Conservation (phyloP, 2,888 invertebrate species). For the Agriopis marginaria region DNA sequence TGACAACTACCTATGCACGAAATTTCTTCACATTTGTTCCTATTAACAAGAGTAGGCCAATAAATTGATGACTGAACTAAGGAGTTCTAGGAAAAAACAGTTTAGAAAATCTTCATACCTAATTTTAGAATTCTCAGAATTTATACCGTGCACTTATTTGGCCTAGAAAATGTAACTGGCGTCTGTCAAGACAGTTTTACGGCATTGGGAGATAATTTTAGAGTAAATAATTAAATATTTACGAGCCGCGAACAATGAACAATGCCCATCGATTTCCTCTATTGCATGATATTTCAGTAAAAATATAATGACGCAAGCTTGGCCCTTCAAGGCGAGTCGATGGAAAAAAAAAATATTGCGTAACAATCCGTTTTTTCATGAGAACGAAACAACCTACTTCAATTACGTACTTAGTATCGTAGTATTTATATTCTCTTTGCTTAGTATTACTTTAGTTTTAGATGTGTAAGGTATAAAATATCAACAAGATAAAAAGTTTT, state of each 20-base stretch:
- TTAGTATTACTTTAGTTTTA: no score
- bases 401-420: no score
- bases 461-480: no score
- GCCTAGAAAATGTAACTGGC: conserved; percentile 42
- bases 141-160: conserved; percentile 44
- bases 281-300: conserved; percentile 50
- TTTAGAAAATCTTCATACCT: conserved; percentile 37
- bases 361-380: background rate
- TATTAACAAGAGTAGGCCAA: conserved; percentile 33
- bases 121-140: conserved; percentile 29
- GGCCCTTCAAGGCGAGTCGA: conserved; percentile 8
- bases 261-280: conserved; percentile 51
- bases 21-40: conserved; percentile 21
- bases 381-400: no score
- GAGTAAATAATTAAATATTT: conserved; percentile 43
- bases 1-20: background rate
- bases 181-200: conserved; percentile 35
- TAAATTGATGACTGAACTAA: conserved; percentile 39
- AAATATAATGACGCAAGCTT: conserved; percentile 49
- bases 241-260: conserved; percentile 46
- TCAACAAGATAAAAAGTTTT: no score
- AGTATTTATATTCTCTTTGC: no score
- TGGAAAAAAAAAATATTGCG: no score
- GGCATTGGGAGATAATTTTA: conserved; percentile 41
- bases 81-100: conserved; percentile 30